Conservation (phyloP, 2,888 invertebrate genomes). For the Tipula unca region DNA sequence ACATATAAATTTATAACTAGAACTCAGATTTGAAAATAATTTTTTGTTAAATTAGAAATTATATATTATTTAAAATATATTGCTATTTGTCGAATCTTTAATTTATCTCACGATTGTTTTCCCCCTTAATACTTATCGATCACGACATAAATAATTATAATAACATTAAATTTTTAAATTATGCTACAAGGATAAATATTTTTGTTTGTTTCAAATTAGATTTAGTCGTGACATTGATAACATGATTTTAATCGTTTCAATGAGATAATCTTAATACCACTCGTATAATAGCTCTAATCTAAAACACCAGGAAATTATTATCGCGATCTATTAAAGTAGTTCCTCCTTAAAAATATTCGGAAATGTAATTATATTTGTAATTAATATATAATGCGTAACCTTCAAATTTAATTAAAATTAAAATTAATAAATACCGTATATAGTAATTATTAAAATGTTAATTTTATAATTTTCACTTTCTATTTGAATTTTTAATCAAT, state of each 20-base stretch:
- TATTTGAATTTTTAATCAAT: conserved; percentile 8
- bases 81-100: not conserved
- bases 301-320: not conserved
- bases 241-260: not conserved
- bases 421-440: not conserved
- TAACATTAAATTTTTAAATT: not conserved
- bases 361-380: not conserved
- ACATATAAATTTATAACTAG: no score
- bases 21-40: not conserved
- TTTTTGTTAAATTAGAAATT: not conserved
- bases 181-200: not conserved
- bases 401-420: not conserved
- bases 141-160: not conserved
- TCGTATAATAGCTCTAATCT: not conserved
- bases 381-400: not conserved
- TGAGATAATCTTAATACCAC: not conserved
- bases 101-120: not conserved
- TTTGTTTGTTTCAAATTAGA: not conserved
- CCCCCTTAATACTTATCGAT: not conserved
- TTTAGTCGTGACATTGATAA: not conserved
- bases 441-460: not conserved
- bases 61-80: not conserved
- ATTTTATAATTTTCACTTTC: not conserved
- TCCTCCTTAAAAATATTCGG: not conserved
- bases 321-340: not conserved